Conservation (phyloP, 2,888 invertebrate genomes). For the Orchestes rusci region DNA sequence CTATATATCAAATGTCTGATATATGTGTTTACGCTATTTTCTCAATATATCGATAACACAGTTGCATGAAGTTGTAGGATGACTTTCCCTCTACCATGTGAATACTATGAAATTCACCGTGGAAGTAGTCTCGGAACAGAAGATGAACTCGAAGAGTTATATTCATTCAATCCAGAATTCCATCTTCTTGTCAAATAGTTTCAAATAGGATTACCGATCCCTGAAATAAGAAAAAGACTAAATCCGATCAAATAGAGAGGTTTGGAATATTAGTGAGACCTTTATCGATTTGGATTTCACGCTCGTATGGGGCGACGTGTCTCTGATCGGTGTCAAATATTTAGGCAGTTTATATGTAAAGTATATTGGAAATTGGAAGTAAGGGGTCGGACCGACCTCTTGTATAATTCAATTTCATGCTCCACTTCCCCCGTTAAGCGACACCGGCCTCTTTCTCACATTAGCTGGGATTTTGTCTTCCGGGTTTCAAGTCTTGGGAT, state of each 20-base stretch:
- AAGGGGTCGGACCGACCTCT: constrained; percentile 32
- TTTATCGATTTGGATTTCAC: constrained; percentile 32
- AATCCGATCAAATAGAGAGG: constrained; percentile 25
- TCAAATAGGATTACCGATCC: too few species aligned
- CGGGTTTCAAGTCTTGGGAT: too few species aligned
- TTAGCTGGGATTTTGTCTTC: constrained; percentile 10
- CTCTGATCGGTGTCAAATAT: constrained; percentile 33
- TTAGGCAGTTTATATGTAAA: constrained; percentile 34
- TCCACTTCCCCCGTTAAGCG: constrained; percentile 40
- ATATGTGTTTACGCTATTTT: too few species aligned
- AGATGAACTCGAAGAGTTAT: too few species aligned
- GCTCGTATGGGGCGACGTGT: constrained; percentile 28
- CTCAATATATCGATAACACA: too few species aligned
- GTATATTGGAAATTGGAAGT: constrained; percentile 28
- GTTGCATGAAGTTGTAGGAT: too few species aligned
- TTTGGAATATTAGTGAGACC: constrained; percentile 29
- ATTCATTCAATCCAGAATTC: too few species aligned
- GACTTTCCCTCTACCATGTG: too few species aligned
- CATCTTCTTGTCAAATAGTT: too few species aligned
- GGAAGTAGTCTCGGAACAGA: too few species aligned
- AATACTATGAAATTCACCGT: too few species aligned
- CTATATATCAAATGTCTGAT: too few species aligned
- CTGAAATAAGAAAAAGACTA: constrained; percentile 14
- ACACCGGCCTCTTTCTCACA: constrained; percentile 14
- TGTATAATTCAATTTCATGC: constrained; percentile 48